A percentile compares a stretch with the other conserved stretches of the same genome.
These are phyloP conservation scores for Cuniculus paca DNA, from an alignment of 2,797 vertebrate species.

Conservation along the genomic window DNA sequence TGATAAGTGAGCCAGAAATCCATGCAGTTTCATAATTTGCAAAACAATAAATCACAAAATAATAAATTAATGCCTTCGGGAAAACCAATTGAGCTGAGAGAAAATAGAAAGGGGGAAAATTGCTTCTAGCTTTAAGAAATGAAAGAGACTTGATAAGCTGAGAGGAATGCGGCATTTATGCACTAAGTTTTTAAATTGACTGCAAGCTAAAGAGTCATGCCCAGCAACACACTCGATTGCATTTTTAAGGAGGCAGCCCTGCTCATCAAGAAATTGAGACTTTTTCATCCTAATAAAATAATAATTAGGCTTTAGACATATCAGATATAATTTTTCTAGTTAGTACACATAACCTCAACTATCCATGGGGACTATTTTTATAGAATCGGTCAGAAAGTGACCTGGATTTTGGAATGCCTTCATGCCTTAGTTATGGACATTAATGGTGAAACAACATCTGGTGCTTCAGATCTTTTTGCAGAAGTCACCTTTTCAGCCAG, in stretches of 20 bases:
- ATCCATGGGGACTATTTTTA: neutral
- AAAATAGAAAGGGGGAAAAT: neutral
- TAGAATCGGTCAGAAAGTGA: neutral
- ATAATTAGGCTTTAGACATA: neutral
- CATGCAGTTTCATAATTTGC: neutral
- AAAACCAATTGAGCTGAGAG: neutral
- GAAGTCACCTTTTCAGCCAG: neutral
- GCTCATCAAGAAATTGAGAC: neutral
- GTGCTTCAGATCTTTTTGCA: slow-evolving; percentile 14
- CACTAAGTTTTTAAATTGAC: slow-evolving; percentile 6
- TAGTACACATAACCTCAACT: neutral
- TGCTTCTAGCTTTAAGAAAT: neutral
- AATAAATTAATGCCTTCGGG: neutral
- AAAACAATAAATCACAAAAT: slow-evolving; percentile 13
- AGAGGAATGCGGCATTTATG: neutral
- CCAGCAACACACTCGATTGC: neutral
- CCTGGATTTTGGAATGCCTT: neutral
- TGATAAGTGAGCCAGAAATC: slow-evolving; percentile 38
- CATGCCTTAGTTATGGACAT: slow-evolving; percentile 3
- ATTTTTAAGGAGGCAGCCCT: neutral
- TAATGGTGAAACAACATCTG: slow-evolving; percentile 33
- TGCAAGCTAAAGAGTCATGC: neutral
- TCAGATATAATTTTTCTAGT: neutral
- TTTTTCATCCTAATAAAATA: slow-evolving; percentile 45
- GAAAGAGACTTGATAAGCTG: neutral